Percentiles rank a stretch among this genome's conserved stretches.
These are phyloP conservation scores for Scaeva pyrastri DNA, from an alignment of 2,888 invertebrate genomes.

Conservation along the genomic window DNA sequence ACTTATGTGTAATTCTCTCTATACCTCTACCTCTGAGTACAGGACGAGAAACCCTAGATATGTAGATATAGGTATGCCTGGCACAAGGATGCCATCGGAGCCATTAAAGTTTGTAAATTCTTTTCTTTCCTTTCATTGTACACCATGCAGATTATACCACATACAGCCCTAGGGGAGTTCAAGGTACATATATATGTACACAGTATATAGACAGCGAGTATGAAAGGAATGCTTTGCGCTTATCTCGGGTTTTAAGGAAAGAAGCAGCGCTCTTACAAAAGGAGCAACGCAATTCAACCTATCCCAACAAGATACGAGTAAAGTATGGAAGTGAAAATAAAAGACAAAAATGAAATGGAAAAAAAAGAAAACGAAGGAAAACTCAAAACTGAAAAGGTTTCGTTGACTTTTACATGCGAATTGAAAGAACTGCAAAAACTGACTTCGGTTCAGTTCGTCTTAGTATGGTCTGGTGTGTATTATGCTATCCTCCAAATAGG, in stretches of 20 bases:
- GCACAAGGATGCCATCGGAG: conserved; percentile 46
- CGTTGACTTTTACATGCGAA: conserved; percentile 70
- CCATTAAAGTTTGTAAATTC: conserved; percentile 70
- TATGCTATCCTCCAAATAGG: conserved; percentile 44
- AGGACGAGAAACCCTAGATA: neutral
- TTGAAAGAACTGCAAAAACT: conserved; percentile 65
- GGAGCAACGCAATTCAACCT: conserved; percentile 53
- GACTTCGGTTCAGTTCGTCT: conserved; percentile 57
- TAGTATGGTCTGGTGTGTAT: conserved; percentile 1
- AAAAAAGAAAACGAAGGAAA: neutral
- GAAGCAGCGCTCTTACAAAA: conserved; percentile 41
- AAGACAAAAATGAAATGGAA: too few relatives aligned
- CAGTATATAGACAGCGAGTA: neutral
- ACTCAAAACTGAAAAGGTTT: conserved; percentile 23
- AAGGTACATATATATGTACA: neutral
- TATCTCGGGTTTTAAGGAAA: conserved; percentile 56
- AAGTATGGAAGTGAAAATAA: neutral
- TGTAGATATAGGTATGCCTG: neutral
- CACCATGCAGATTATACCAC: conserved; percentile 57
- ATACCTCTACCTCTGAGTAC: neutral
- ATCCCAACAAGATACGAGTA: neutral
- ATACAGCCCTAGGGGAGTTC: conserved; percentile 42
- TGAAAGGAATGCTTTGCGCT: conserved; percentile 69
- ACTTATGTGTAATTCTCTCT: conserved; percentile 2
- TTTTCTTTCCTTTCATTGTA: conserved; percentile 48